phyloP scores from a whole-genome alignment of 2,888 invertebrate species.

The Branchellion lobata region DNA sequence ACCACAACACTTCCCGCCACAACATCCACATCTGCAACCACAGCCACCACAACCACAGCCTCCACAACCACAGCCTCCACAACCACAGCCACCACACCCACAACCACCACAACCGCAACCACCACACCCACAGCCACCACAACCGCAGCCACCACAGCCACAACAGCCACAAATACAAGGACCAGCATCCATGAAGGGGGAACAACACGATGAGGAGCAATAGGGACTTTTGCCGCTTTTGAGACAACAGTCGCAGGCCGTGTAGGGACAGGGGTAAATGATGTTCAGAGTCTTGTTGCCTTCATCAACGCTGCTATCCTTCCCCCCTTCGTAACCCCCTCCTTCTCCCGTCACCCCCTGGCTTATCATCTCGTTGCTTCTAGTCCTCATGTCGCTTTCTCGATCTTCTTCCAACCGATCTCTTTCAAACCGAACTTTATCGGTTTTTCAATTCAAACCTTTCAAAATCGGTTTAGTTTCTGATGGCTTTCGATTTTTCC shows the following conservation, averaged over 20 bases:
- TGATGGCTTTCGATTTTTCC: too few relatives aligned
- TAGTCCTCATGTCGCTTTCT: too few relatives aligned
- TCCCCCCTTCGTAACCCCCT: neutral
- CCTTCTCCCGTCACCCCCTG: neutral
- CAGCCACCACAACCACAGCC: neutral
- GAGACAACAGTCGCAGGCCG: neutral
- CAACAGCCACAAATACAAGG: neutral
- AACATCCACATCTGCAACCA: neutral
- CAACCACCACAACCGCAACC: neutral
- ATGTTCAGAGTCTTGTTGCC: neutral
- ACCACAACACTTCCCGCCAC: neutral
- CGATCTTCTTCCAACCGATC: too few relatives aligned
- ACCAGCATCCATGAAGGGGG: too few relatives aligned
- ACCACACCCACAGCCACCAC: neutral
- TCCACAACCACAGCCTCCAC: neutral
- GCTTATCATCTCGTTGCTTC: too few relatives aligned
- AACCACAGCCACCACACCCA: neutral
- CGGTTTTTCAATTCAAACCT: neutral
- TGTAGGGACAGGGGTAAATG: slow-evolving; percentile 32
- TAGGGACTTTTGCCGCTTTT: neutral
- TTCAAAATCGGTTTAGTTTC: too few relatives aligned
- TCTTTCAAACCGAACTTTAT: too few relatives aligned
- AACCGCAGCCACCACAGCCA: neutral
- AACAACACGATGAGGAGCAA: neutral
- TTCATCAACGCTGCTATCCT: neutral